These are phyloP conservation scores for Gymnarchus niloticus DNA, from an alignment of 2,113 vertebrate species.

Conservation along the genomic window DNA sequence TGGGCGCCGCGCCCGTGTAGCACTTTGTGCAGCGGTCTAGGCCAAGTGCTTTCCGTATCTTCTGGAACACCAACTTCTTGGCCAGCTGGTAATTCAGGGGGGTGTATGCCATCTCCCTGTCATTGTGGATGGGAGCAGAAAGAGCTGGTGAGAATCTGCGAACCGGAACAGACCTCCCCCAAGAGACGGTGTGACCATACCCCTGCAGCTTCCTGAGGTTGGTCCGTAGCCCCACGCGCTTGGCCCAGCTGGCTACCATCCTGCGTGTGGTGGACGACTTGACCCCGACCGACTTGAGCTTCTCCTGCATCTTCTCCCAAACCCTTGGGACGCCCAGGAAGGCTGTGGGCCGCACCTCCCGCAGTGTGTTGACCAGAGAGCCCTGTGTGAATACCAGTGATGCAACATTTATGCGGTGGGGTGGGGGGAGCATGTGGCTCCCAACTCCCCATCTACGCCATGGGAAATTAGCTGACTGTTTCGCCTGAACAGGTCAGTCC, in stretches of 20 bases:
- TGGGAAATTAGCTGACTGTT: no score
- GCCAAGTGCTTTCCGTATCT: slow-evolving; percentile 73
- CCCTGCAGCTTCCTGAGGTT: slow-evolving; percentile 73
- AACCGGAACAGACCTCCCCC: neutral
- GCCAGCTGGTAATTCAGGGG: slow-evolving; percentile 76
- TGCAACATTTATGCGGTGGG: neutral
- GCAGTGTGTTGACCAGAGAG: slow-evolving; percentile 72
- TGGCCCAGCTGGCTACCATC: slow-evolving; percentile 81
- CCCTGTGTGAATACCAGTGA: slow-evolving; percentile 62
- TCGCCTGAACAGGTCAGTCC: neutral
- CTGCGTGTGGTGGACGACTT: slow-evolving; percentile 68
- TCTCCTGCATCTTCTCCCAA: slow-evolving; percentile 96
- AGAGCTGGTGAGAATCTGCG: neutral
- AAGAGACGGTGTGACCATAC: slow-evolving; percentile 50
- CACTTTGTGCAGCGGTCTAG: slow-evolving; percentile 76
- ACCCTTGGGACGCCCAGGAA: slow-evolving; percentile 88
- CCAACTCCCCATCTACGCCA: no score
- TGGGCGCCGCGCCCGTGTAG: slow-evolving; percentile 79
- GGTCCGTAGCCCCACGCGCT: slow-evolving; percentile 69
- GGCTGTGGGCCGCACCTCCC: slow-evolving; percentile 77
- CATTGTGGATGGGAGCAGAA: slow-evolving; percentile 31
- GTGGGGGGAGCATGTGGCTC: neutral
- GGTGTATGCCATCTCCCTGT: neutral
- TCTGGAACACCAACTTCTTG: slow-evolving; percentile 74
- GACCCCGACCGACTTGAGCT: slow-evolving; percentile 66